Evolutionary conservation across 2,113 vertebrate species (phyloP), one percentile per base, ranked within the genome.

Genomic region (Neodon shergylaensis): DNA sequence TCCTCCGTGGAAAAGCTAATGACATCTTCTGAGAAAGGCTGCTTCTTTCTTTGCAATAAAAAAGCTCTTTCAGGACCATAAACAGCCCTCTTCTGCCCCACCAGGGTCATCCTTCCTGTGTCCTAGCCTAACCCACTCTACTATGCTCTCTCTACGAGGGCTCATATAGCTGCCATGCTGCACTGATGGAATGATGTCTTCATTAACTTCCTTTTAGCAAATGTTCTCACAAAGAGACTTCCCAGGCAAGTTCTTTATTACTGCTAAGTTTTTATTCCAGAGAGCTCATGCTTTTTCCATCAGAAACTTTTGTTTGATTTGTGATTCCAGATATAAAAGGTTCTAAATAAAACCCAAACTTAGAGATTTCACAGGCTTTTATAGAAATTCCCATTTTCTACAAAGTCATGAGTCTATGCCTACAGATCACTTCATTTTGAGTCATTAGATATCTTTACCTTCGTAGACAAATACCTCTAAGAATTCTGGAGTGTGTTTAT

Each of bases 1-100:
- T 96, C 79, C 58, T 74, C 93, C 91, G 65, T 92, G 65, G 96
- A 97, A 97, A 96, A 95, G 54, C 17, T 61, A 94, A 95, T 13
- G 68, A 2, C 4, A 11, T 88, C 88, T 96, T 97, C 63, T 81
- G 86, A 93, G 92, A 97, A 95, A 84, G 61, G 24, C 90, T 94
- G 87, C 73, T 97, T n/a, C 68, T 33, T 42, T 47, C 94, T 96
- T 96, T 87, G 24, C 73, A 96, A 93, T 84, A 81, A 22, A 94
- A 95, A 88, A 88, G 39, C 76, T 21, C 79, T 95, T 93, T 92
- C 42, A 90, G 70, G n/a, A 68, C 81, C 47, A 90, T 44, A 94
- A 97, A 97, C 76, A 92, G 66, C 13, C 10, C 24, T 82, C 39
- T 96, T 78, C 65, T 83, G 49, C 28, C 44, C 44, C 54, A 28